A percentile compares a stretch with the other conserved stretches of the same genome.
Conservation (phyloP, 2,888 invertebrate species). For the Capitulum mitella region DNA sequence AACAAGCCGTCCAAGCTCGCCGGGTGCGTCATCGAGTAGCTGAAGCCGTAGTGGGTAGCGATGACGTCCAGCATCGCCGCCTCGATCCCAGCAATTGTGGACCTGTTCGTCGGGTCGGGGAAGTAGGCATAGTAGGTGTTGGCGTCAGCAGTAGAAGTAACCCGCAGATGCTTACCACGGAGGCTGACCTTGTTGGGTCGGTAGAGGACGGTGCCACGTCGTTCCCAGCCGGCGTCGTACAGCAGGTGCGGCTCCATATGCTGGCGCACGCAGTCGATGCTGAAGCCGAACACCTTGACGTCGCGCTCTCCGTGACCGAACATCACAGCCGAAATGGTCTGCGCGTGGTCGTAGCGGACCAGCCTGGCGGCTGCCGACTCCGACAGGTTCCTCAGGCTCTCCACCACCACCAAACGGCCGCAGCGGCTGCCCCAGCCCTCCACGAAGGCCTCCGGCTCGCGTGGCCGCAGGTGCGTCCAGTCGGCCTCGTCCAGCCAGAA, state of each 20-base stretch:
- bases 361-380: background rate
- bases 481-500: background rate
- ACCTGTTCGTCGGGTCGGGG: background rate
- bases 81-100: background rate
- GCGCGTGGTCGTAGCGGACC: background rate
- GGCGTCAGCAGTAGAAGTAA: background rate
- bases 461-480: background rate
- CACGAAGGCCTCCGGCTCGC: background rate
- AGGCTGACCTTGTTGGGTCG: background rate
- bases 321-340: background rate
- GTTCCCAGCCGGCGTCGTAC: background rate
- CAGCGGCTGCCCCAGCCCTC: background rate
- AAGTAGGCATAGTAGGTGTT: background rate
- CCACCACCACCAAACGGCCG: background rate
- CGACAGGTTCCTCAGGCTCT: background rate
- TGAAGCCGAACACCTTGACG: background rate
- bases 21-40: background rate
- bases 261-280: background rate
- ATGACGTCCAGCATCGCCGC: background rate
- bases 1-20: background rate
- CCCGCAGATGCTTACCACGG: background rate
- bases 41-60: background rate
- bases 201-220: background rate
- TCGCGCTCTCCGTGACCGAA: background rate
- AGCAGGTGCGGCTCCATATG: background rate